Evolutionary conservation across 2,888 invertebrate species (phyloP), one percentile per base, ranked within the genome.

Genomic region (Archips crataeganus): DNA sequence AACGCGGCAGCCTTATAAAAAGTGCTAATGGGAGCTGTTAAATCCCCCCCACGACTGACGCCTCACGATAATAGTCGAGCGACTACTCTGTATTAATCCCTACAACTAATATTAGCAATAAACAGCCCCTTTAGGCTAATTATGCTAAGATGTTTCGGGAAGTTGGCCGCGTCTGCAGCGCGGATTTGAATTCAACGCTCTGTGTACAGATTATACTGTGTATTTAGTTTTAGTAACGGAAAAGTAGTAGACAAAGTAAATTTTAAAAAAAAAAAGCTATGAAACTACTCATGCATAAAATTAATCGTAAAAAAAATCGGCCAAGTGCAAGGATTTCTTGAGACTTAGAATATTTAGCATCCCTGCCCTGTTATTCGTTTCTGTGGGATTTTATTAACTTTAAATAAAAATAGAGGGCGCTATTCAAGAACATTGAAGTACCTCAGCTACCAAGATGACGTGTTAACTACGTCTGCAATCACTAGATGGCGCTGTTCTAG

Each of bases 41-140:
- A 51, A 49, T 49, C 47, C 64, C 51, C 23, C 59, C 66, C n/a
- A 23, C 49, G 60, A 45, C 74, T 74, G 74, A 70, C 60, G 60
- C 10, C 65, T 59, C 60, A 60, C 70, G 74, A 75, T 75, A 71
- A 66, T 75, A 47, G 59, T 81, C 76, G 81, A 57, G 57, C 57
- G 57, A 80, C 80, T 81, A 79, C 85, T 82, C 85, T 79, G 84
- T 91, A 91, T 90, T 93, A 93, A 93, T 92, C 93, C 93, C 80
- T 83, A 91, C 93, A 89, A 93, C 92, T 93, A 93, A 93, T 93
- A 93, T 93, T 92, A 91, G 93, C 90, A 85, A 91, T 93, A 90
- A 93, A 92, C 92, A 92, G 84, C 89, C 92, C 92, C 92, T 90
- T 87, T 85, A 81, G 81, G 85, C 91, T 93, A 91, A 93, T 93